Percentiles rank a stretch among this genome's conserved stretches.
These are phyloP conservation scores for Drosophila dunni DNA, from an alignment of 1,140 invertebrate species.

Conservation along the genomic window DNA sequence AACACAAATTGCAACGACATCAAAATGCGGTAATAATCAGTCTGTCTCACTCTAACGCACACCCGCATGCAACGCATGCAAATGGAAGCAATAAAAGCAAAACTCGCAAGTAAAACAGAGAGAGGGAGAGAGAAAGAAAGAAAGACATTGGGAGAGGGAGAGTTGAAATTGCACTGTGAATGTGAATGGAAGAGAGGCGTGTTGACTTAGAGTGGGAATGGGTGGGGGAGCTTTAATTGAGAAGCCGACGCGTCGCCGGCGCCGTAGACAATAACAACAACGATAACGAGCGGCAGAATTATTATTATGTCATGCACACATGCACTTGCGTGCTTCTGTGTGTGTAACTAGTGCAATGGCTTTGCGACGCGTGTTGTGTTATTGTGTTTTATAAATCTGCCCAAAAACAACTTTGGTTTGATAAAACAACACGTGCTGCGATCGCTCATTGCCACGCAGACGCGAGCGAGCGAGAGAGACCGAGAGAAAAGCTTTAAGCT, in stretches of 20 bases:
- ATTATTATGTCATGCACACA: slow-evolving; percentile 76
- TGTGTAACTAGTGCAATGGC: slow-evolving; percentile 48
- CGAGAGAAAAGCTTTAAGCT: slow-evolving; percentile 19
- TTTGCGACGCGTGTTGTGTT: slow-evolving; percentile 19
- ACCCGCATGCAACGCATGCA: slow-evolving; percentile 28
- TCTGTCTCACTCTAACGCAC: slow-evolving; percentile 57
- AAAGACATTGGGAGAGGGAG: background rate
- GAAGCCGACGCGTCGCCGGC: slow-evolving; percentile 50
- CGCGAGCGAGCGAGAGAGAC: slow-evolving; percentile 18
- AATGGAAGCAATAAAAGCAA: slow-evolving; percentile 40
- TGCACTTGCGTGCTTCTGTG: slow-evolving; percentile 45
- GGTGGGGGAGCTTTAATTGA: slow-evolving; percentile 39
- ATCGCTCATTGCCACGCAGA: slow-evolving; percentile 72
- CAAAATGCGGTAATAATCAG: slow-evolving; percentile 72
- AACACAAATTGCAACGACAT: slow-evolving; percentile 60
- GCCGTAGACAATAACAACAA: slow-evolving; percentile 40
- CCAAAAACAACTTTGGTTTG: slow-evolving; percentile 44
- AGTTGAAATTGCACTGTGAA: slow-evolving; percentile 33
- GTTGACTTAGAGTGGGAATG: background rate
- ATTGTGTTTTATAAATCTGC: background rate
- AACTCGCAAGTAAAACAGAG: slow-evolving; percentile 26
- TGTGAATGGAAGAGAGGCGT: slow-evolving; percentile 19
- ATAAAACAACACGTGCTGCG: slow-evolving; percentile 44
- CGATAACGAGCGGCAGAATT: slow-evolving; percentile 35
- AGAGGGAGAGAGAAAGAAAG: background rate